These are phyloP conservation scores for Hirundo rustica DNA, from an alignment of 2,797 vertebrate genomes.

Conservation along the genomic window DNA sequence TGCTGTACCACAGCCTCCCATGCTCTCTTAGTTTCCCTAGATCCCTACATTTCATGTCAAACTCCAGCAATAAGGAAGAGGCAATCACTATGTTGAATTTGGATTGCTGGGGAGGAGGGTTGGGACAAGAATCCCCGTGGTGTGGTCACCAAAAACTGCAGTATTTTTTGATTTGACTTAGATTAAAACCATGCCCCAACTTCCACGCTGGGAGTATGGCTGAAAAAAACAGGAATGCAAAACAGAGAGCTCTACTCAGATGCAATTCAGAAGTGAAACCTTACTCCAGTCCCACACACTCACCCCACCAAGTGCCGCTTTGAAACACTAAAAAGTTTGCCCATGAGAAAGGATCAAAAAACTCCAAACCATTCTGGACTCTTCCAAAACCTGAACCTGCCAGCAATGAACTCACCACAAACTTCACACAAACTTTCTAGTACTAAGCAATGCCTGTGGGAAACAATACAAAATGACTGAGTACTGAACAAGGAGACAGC, in stretches of 20 bases:
- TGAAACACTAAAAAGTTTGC: neutral
- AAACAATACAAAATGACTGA: neutral
- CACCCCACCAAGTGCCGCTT: neutral
- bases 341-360: neutral
- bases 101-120: neutral
- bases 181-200: constrained; percentile 69
- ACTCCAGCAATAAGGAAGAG: constrained; percentile 23
- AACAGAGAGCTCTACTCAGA: constrained; percentile 14
- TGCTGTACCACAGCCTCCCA: neutral
- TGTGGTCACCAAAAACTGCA: neutral
- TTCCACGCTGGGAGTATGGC: constrained; percentile 29
- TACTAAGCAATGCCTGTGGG: neutral
- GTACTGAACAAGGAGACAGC: neutral
- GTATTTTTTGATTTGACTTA: constrained; percentile 41
- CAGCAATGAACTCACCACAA: neutral
- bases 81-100: neutral
- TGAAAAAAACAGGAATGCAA: constrained; percentile 48
- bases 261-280: constrained; percentile 37
- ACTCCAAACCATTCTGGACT: neutral
- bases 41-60: constrained; percentile 27
- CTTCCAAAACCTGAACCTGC: neutral
- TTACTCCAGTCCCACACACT: neutral
- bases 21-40: neutral
- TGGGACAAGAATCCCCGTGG: neutral
- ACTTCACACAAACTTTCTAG: neutral